phyloP scores from a whole-genome alignment of 2,888 invertebrate genomes.

The Oscheius sp. region DNA sequence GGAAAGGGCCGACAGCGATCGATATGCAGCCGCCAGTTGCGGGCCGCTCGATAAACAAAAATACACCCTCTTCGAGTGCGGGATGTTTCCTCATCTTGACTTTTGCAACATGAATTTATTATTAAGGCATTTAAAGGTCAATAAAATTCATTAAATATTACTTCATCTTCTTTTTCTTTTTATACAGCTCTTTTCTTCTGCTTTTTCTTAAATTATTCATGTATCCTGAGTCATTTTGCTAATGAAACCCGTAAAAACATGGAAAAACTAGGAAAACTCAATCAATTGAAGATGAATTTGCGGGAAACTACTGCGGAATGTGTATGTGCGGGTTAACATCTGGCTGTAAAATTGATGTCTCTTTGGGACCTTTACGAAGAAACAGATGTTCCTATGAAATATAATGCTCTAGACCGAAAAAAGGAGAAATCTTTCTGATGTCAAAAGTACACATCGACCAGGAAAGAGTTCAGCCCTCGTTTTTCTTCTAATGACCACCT shows the following conservation, averaged over 20 bases:
- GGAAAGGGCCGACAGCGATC: constrained; percentile 36
- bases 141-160: no score
- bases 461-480: neutral
- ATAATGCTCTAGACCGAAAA: neutral
- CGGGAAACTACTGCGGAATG: constrained; percentile 22
- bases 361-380: constrained; percentile 15
- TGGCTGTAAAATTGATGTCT: constrained; percentile 31
- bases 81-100: constrained; percentile 21
- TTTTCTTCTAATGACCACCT: constrained; percentile 9
- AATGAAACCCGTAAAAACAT: no score
- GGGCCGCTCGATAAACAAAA: constrained; percentile 39
- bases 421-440: neutral
- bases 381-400: constrained; percentile 23
- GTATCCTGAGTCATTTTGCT: no score
- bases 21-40: constrained; percentile 40
- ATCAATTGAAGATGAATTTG: constrained; percentile 7
- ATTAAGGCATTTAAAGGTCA: no score
- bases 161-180: no score
- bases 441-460: constrained; percentile 1
- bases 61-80: constrained; percentile 30
- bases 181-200: no score
- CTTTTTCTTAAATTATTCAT: no score
- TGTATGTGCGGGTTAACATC: constrained; percentile 28
- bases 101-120: neutral
- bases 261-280: neutral